A percentile compares a stretch with the other conserved stretches of the same genome.
phyloP scores from a whole-genome alignment of 2,888 invertebrate species.

The Tolmerus cingulatus region DNA sequence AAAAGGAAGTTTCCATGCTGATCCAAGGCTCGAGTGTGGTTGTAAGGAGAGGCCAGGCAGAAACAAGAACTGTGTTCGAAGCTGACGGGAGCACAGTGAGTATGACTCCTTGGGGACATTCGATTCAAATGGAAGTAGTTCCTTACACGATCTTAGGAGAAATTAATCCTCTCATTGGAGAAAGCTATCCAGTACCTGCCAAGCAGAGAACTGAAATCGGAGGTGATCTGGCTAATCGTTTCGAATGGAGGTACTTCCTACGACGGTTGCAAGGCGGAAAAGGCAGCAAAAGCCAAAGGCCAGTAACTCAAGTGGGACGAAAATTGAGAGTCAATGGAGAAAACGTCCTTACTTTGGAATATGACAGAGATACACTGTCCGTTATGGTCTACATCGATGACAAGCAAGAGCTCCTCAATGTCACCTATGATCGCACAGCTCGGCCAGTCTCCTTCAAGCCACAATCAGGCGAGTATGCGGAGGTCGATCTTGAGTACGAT shows the following conservation, averaged over 20 bases:
- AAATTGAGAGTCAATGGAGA: slow-evolving; percentile 90
- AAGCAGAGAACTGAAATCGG: slow-evolving; percentile 90
- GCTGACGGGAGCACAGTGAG: slow-evolving; percentile 85
- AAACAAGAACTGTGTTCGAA: slow-evolving; percentile 79
- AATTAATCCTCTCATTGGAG: slow-evolving; percentile 85
- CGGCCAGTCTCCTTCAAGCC: slow-evolving; percentile 87
- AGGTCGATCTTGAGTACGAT: slow-evolving; percentile 91
- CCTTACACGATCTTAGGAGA: slow-evolving; percentile 91
- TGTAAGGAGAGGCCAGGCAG: slow-evolving; percentile 82
- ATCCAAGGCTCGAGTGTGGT: slow-evolving; percentile 88
- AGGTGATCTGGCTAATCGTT: slow-evolving; percentile 88
- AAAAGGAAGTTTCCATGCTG: slow-evolving; percentile 83
- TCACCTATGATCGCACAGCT: slow-evolving; percentile 85
- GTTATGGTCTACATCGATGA: slow-evolving; percentile 89
- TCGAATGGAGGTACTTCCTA: slow-evolving; percentile 95
- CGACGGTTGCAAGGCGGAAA: slow-evolving; percentile 74
- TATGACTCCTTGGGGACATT: slow-evolving; percentile 85
- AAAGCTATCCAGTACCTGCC: slow-evolving; percentile 90
- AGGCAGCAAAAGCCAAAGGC: slow-evolving; percentile 61
- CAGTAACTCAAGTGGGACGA: slow-evolving; percentile 84
- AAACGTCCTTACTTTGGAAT: slow-evolving; percentile 88
- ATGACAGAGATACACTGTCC: slow-evolving; percentile 85
- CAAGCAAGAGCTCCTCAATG: slow-evolving; percentile 82
- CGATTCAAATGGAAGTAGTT: slow-evolving; percentile 87
- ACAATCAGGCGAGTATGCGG: slow-evolving; percentile 83